Conservation (phyloP, 2,888 invertebrate species). For the Ectemnius lituratus region DNA sequence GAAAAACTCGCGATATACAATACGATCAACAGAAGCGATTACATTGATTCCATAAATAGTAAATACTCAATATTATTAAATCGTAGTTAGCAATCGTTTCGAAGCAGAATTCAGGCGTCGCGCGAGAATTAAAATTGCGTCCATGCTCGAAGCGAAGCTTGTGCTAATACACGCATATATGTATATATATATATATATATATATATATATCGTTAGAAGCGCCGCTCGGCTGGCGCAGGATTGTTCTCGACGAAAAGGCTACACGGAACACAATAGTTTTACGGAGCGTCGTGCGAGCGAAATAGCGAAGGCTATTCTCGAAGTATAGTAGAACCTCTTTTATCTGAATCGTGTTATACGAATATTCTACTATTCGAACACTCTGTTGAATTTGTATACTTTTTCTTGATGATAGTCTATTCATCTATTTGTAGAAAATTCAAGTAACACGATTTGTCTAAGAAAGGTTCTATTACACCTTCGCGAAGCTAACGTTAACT, state of each 20-base stretch:
- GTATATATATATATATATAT: background rate
- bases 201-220: background rate
- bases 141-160: constrained; percentile 1
- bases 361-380: no score
- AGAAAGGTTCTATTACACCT: no score
- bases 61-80: background rate
- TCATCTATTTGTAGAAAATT: no score
- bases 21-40: background rate
- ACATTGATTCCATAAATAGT: background rate
- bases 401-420: no score
- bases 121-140: background rate
- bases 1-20: background rate
- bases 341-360: no score
- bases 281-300: background rate
- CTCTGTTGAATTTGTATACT: no score
- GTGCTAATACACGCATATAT: constrained; percentile 1
- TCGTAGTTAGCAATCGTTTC: background rate
- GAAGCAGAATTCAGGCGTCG: background rate
- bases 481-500: constrained; percentile 1
- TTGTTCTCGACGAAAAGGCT: background rate
- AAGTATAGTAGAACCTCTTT: no score
- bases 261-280: constrained; percentile 6
- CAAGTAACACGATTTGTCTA: no score
- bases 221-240: background rate
- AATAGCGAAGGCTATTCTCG: background rate